Base-by-base conservation (phyloP, 2,888 invertebrate genomes). In the Caradrina clavipalpis region DNA sequence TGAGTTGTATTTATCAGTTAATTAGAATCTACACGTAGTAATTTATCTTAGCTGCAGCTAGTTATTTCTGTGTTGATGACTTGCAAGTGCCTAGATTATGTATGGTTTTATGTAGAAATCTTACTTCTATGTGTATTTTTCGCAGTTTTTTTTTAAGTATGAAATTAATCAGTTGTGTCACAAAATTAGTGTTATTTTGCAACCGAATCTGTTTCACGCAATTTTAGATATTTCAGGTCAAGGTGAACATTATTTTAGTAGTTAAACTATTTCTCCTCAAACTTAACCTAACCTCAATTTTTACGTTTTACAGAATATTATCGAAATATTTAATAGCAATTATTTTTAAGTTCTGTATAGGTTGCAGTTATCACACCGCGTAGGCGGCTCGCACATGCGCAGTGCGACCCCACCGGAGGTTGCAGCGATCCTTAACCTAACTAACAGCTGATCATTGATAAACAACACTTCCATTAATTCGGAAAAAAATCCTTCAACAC, bases 311-410 rank as follows among this genome's bases (percentile, higher is more conserved):
- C 19, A 42, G 13, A 70, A 58, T 35, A 61, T 1, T 59, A 31
- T 55, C 64, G 59, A 65, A 26, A 42, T 68, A 17, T 64, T 78
- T n/a, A 50, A 69, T 13, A 42, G 42, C 15, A 42, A 42, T 69
- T 8, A 8, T 50, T 67, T 80, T 69, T 66, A 67, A 35, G 26
- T 3, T 26, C 69, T 69, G 74, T 76, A 71, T 73, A 76, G 68
- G 78, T 76, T 89, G 89, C 89, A 89, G 89, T 87, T 89, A 90
- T 88, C 89, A 82, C 80, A 69, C 64, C 74, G 87, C 83, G 88
- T 88, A 86, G 88, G 87, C 82, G 83, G 81, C 76, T 59, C 81
- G 86, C 81, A 87, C 94, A 94, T 94, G 94, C 94, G 95, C 94
- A 91, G 64, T 92, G 90, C 87, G 86, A 65, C 76, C 82, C 78